Percentiles rank a stretch among this genome's conserved stretches.
These are phyloP conservation scores for Melanocharis versteri DNA, from an alignment of 2,113 vertebrate genomes.

Conservation along the genomic window DNA sequence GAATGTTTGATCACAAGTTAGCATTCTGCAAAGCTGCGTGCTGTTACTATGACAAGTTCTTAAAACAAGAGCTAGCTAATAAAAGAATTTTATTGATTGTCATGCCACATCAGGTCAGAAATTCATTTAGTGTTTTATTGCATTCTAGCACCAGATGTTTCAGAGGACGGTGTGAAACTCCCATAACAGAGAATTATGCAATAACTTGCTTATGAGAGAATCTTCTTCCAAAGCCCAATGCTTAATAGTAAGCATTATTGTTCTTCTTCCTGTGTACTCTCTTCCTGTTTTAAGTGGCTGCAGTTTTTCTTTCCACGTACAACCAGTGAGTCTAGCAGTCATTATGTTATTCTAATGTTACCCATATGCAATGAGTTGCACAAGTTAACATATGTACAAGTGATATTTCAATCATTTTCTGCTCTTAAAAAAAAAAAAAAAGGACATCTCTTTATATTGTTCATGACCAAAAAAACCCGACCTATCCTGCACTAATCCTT, in stretches of 20 bases:
- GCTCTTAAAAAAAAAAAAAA: not conserved
- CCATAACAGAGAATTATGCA: slow-evolving; percentile 58
- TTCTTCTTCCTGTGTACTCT: not conserved
- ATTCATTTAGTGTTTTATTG: slow-evolving; percentile 60
- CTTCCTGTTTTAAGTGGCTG: not conserved
- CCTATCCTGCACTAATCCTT: not conserved
- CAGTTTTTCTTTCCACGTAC: not conserved
- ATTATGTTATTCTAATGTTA: not conserved
- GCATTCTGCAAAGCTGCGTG: not conserved
- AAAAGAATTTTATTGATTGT: slow-evolving; percentile 54
- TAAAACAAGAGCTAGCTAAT: slow-evolving; percentile 32
- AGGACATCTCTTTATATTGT: not conserved
- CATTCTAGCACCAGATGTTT: slow-evolving; percentile 34
- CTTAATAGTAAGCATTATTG: not conserved
- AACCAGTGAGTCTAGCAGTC: not conserved
- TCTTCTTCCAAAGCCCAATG: not conserved
- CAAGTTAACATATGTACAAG: not conserved
- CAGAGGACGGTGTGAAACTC: slow-evolving; percentile 54
- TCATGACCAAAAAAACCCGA: not conserved
- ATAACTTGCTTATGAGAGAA: slow-evolving; percentile 52
- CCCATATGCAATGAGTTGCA: not conserved
- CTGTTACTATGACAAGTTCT: slow-evolving; percentile 35
- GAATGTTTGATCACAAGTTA: slow-evolving; percentile 38
- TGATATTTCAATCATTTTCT: not conserved
- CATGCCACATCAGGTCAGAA: slow-evolving; percentile 44